Conservation (phyloP, 2,113 vertebrate species). For the Syngnathus floridae region DNA sequence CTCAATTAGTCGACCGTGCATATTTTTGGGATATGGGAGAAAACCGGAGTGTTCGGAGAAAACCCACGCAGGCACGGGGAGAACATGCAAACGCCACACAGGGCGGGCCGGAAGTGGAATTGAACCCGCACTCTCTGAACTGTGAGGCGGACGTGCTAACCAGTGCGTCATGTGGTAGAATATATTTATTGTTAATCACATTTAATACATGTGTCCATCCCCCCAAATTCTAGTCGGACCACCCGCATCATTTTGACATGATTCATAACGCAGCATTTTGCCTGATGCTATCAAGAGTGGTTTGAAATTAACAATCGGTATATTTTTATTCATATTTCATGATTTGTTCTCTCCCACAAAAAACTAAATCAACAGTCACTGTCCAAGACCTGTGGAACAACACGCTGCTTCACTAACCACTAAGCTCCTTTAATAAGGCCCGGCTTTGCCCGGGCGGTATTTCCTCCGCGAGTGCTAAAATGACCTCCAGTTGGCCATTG, state of each 20-base stretch:
- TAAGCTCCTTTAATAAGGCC: constrained; percentile 48
- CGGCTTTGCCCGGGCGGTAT: constrained; percentile 49
- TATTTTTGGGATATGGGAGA: no score
- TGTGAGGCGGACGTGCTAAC: no score
- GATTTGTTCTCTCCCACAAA: not conserved
- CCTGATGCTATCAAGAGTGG: no score
- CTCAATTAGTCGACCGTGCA: no score
- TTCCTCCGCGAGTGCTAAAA: constrained; percentile 47
- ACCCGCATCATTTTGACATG: not conserved
- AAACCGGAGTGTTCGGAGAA: no score
- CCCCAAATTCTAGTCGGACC: not conserved
- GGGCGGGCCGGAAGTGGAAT: no score
- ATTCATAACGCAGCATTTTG: no score
- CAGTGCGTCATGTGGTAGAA: not conserved
- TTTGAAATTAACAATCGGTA: not conserved
- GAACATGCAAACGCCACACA: no score
- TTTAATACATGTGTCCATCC: not conserved
- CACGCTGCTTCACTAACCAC: constrained; percentile 25
- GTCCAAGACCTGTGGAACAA: constrained; percentile 16
- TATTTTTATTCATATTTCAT: not conserved
- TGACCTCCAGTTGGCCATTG: constrained; percentile 43
- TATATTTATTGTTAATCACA: not conserved
- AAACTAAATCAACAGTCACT: not conserved
- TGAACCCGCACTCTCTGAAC: no score
- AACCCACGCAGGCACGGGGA: no score